phyloP scores from a whole-genome alignment of 53 echinoderm and acorn worm species.

The Hippasteria phrygiana region DNA sequence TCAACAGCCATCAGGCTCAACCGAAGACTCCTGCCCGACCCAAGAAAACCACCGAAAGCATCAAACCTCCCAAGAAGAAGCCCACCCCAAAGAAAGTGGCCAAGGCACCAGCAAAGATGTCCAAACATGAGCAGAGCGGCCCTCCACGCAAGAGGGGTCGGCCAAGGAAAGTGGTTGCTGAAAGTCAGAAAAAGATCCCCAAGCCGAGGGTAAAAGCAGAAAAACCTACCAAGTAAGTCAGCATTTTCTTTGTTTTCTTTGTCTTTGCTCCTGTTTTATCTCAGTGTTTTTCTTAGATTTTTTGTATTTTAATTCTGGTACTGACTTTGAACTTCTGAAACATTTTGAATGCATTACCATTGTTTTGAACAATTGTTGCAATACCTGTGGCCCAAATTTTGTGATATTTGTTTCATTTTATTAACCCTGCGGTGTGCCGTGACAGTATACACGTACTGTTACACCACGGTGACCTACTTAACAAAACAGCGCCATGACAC shows the following conservation, averaged over 20 bases:
- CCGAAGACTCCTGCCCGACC: slow-evolving; percentile 19
- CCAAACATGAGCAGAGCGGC: neutral
- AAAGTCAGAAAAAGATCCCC: slow-evolving; percentile 13
- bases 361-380: no score
- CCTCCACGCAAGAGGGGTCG: slow-evolving; percentile 54
- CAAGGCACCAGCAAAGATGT: slow-evolving; percentile 2
- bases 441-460: no score
- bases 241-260: neutral
- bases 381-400: no score
- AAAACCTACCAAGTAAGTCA: slow-evolving; percentile 30
- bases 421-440: no score
- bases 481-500: no score
- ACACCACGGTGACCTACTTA: no score
- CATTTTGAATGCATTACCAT: no score
- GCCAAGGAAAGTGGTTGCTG: slow-evolving; percentile 21
- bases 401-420: no score
- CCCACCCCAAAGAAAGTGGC: slow-evolving; percentile 1
- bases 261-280: neutral
- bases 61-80: slow-evolving; percentile 11
- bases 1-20: neutral
- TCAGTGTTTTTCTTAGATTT: no score
- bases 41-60: neutral
- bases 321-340: no score
- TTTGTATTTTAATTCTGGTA: no score
- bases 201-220: slow-evolving; percentile 14